phyloP scores from a whole-genome alignment of 2,113 vertebrate species.

The Syngnathus scovelli region DNA sequence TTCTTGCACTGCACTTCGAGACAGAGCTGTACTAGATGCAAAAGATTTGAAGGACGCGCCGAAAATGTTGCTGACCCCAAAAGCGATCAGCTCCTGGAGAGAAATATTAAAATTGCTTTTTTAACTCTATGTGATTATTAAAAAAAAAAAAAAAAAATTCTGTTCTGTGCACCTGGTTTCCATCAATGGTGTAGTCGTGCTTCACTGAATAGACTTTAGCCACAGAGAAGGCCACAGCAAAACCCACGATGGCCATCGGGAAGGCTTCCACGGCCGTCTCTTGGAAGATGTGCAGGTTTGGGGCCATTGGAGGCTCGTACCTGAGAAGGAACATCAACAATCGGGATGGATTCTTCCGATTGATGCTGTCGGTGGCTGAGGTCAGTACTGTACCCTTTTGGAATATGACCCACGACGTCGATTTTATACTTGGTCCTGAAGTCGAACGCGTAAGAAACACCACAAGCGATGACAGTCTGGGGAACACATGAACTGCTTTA shows the following conservation, averaged over 20 bases:
- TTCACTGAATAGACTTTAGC: constrained; percentile 92
- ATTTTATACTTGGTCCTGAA: constrained; percentile 74
- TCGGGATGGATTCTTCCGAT: background rate
- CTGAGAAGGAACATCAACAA: constrained; percentile 55
- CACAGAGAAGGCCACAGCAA: constrained; percentile 88
- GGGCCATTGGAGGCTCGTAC: constrained; percentile 76
- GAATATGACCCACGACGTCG: constrained; percentile 78
- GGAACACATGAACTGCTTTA: constrained; percentile 22
- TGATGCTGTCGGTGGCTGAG: background rate
- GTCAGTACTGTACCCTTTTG: constrained; percentile 67
- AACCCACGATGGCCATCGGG: constrained; percentile 85
- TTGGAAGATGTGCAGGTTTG: constrained; percentile 69
- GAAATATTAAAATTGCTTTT: no score
- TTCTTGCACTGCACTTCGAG: constrained; percentile 90
- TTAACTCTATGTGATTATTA: no score
- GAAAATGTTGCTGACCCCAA: constrained; percentile 87
- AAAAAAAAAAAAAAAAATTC: background rate
- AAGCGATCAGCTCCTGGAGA: constrained; percentile 87
- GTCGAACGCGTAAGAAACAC: constrained; percentile 80
- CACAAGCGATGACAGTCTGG: constrained; percentile 88
- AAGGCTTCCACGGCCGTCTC: constrained; percentile 75
- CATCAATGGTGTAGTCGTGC: constrained; percentile 85
- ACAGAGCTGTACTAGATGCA: constrained; percentile 85
- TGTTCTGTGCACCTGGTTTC: constrained; percentile 80
- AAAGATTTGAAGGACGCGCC: constrained; percentile 86